Conservation (phyloP, 1,140 invertebrate genomes). For the Zophobas atratus region DNA sequence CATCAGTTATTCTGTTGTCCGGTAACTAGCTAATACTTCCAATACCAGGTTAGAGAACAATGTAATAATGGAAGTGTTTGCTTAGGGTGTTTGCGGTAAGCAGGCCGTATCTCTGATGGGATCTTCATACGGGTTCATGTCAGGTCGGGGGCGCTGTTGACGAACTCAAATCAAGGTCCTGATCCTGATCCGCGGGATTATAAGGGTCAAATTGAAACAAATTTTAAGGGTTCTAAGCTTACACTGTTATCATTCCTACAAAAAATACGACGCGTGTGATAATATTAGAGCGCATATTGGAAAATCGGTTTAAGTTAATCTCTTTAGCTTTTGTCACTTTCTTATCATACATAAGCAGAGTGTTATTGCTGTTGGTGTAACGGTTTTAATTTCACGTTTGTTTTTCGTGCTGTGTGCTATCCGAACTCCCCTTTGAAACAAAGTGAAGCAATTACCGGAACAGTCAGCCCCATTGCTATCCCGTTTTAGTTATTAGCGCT, state of each 20-base stretch:
- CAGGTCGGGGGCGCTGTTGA: slow-evolving; percentile 40
- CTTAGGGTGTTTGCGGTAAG: slow-evolving; percentile 55
- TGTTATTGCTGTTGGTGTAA: slow-evolving; percentile 25
- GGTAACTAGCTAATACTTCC: slow-evolving; percentile 7
- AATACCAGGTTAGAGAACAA: slow-evolving; percentile 49
- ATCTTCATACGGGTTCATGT: slow-evolving; percentile 37
- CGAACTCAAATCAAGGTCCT: slow-evolving; percentile 47
- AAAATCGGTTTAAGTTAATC: slow-evolving; percentile 48
- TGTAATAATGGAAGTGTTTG: slow-evolving; percentile 53
- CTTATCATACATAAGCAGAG: slow-evolving; percentile 39
- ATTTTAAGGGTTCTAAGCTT: slow-evolving; percentile 38
- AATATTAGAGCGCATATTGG: slow-evolving; percentile 38
- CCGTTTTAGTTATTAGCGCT: slow-evolving; percentile 9
- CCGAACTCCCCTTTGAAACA: slow-evolving; percentile 15
- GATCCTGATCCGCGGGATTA: slow-evolving; percentile 46
- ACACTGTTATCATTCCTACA: slow-evolving; percentile 45
- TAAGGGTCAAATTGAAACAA: slow-evolving; percentile 49
- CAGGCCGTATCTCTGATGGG: slow-evolving; percentile 37
- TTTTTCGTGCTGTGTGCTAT: neutral
- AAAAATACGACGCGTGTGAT: slow-evolving; percentile 40
- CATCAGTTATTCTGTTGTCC: slow-evolving; percentile 28
- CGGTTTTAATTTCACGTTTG: slow-evolving; percentile 39
- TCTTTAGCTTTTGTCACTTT: slow-evolving; percentile 23
- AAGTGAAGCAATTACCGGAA: slow-evolving; percentile 32
- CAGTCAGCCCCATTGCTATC: slow-evolving; percentile 15